Conservation (phyloP, 2,888 invertebrate genomes). For the Nymphalis polychloros region DNA sequence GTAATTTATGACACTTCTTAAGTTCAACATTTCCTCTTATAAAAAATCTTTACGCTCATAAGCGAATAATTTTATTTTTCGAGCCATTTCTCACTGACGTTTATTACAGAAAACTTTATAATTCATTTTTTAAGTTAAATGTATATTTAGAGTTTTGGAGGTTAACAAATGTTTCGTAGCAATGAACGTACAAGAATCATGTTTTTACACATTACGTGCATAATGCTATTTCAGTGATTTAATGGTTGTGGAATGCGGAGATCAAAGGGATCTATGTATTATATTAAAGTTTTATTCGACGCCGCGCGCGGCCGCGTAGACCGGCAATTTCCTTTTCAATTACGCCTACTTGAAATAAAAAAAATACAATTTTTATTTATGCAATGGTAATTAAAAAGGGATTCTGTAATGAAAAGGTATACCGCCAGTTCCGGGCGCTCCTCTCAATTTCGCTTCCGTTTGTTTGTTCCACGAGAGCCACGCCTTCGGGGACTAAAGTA, state of each 20-base stretch:
- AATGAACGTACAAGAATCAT: slow-evolving; percentile 19
- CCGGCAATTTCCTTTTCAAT: slow-evolving; percentile 80
- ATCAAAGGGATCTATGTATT: slow-evolving; percentile 80
- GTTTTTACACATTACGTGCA: slow-evolving; percentile 40
- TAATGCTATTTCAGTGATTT: slow-evolving; percentile 67
- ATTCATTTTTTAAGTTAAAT: slow-evolving; percentile 8
- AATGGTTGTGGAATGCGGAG: slow-evolving; percentile 72
- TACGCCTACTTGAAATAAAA: slow-evolving; percentile 79
- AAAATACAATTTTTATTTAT: slow-evolving; percentile 79
- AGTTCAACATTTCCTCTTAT: slow-evolving; percentile 41
- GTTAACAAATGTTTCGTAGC: slow-evolving; percentile 27
- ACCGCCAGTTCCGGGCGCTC: slow-evolving; percentile 77
- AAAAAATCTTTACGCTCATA: slow-evolving; percentile 34
- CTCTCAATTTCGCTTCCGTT: slow-evolving; percentile 80
- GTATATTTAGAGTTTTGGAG: slow-evolving; percentile 12
- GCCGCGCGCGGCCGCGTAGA: slow-evolving; percentile 63
- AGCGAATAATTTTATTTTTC: slow-evolving; percentile 48
- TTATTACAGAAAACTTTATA: slow-evolving; percentile 12
- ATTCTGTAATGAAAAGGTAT: slow-evolving; percentile 82
- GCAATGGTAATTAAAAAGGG: slow-evolving; percentile 81
- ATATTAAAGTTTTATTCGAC: slow-evolving; percentile 80
- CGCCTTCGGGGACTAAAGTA: slow-evolving; percentile 68
- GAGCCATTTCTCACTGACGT: slow-evolving; percentile 21
- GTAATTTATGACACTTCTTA: slow-evolving; percentile 73
- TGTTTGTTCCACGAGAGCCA: slow-evolving; percentile 73